Evolutionary conservation across 1,140 invertebrate species (phyloP), one percentile per base, ranked within the genome.

Genomic region (Drosophila kepulauana): DNA sequence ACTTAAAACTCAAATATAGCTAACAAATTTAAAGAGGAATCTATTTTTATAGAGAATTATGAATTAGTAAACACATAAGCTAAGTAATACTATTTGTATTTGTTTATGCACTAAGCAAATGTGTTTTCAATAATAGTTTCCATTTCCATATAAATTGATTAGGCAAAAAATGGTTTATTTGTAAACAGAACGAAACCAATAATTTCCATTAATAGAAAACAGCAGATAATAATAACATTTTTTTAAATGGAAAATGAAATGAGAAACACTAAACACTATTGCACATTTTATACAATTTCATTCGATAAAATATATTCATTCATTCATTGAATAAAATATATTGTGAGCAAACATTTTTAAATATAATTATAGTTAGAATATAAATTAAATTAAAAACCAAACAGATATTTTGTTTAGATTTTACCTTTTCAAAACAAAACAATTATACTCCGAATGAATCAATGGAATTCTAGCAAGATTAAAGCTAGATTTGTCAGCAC

Each of bases 1-100:
- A 51, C 30, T 72, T n/a, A 13, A 78, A 72, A 75, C 63, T 41
- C 33, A 68, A 64, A 68, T 62, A 48, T 57, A n/a, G 11, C 49
- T 28, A 66, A 3, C 6, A 43, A n/a, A 13, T 35, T 38, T 3
- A 38, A 38, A 3, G 13, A 0, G 7, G 1, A 5, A 38, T 48
- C 15, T 11, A 10, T 15, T 5, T 15, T 52, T 52, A 52, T n/a
- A n/a, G 1, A n/a, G 51, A 11, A 35, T 56, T n/a, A 56, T 11
- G 6, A 52, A 35, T 30, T 15, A 41, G 48, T 16, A 20, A 56
- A 46, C 61, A 63, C n/a, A n/a, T 41, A 16, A 20, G 5, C 13
- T 2, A 13, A 33, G 30, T 49, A 65, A 28, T 16, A 67, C 25
- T 38, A 25, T 15, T 61, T 69, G 5, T 28, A 28, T 13, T 38